Percentiles rank a stretch among this genome's conserved stretches.
Evolutionary conservation across 2,113 vertebrate genomes (phyloP).

Genomic region (Haliaeetus leucogaster): DNA sequence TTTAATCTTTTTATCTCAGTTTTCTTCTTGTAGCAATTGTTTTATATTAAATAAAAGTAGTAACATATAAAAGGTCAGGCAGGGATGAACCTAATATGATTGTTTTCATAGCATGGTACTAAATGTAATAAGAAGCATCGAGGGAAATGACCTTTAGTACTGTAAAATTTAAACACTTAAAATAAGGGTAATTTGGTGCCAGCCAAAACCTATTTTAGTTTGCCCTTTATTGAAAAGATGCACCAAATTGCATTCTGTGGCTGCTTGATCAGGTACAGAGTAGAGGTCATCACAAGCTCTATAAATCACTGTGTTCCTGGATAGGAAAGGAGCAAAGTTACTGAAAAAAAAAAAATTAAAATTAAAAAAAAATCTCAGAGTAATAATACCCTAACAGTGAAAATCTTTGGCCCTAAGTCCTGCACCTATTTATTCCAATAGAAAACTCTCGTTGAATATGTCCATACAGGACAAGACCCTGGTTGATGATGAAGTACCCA

Average conservation of each 20-base stretch:
- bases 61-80: neutral
- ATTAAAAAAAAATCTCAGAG: neutral
- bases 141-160: neutral
- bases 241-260: neutral
- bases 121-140: neutral
- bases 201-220: neutral
- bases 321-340: neutral
- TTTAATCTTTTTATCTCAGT: neutral
- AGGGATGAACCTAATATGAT: neutral
- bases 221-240: neutral
- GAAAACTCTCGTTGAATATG: neutral
- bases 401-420: neutral
- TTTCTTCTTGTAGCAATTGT: neutral
- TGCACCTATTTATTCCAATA: neutral
- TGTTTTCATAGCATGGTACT: neutral
- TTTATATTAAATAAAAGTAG: constrained; percentile 3
- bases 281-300: neutral
- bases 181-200: constrained; percentile 2
- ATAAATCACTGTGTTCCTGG: neutral
- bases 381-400: neutral
- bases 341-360: neutral
- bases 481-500: neutral
- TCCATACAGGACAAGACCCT: neutral
- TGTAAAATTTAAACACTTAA: neutral
- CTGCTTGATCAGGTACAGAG: neutral